Percentiles rank a stretch among this genome's conserved stretches.
Evolutionary conservation across 2,888 invertebrate species (phyloP).

Genomic region (Noctua comes): DNA sequence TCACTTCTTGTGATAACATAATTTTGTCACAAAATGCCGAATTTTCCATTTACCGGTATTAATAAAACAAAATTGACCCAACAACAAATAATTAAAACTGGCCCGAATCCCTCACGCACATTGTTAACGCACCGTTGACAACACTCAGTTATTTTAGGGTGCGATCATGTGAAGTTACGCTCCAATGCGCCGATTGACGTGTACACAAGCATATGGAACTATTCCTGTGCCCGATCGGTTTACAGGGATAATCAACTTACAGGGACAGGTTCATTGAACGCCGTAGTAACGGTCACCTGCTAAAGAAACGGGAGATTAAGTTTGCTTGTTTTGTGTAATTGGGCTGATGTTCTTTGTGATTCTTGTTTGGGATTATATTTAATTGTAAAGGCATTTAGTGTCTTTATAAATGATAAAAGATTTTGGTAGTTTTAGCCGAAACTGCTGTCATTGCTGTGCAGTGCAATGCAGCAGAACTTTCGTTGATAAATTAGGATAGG

Average conservation of each 20-base stretch:
- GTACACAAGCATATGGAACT: conserved; percentile 67
- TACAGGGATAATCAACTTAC: conserved; percentile 69
- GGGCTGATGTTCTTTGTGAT: conserved; percentile 12
- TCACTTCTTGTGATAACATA: neutral
- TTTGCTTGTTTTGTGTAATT: conserved; percentile 9
- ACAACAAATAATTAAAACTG: conserved; percentile 49
- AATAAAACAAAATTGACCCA: conserved; percentile 13
- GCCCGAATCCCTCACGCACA: conserved; percentile 29
- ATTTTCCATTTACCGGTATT: neutral
- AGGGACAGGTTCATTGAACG: conserved; percentile 71
- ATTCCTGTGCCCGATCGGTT: conserved; percentile 71
- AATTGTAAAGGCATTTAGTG: neutral
- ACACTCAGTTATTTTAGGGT: conserved; percentile 59
- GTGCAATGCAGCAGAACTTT: neutral
- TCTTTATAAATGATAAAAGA: neutral
- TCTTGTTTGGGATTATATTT: neutral
- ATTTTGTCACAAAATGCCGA: neutral
- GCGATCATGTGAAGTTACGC: conserved; percentile 62
- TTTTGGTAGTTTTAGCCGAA: neutral
- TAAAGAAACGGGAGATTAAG: conserved; percentile 22
- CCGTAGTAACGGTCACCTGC: conserved; percentile 57
- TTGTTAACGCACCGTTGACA: conserved; percentile 69
- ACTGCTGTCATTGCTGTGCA: neutral
- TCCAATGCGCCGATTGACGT: conserved; percentile 67
- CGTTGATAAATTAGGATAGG: neutral